Evolutionary conservation across 2,113 vertebrate genomes (phyloP).

Genomic region (Urocitellus parryii): DNA sequence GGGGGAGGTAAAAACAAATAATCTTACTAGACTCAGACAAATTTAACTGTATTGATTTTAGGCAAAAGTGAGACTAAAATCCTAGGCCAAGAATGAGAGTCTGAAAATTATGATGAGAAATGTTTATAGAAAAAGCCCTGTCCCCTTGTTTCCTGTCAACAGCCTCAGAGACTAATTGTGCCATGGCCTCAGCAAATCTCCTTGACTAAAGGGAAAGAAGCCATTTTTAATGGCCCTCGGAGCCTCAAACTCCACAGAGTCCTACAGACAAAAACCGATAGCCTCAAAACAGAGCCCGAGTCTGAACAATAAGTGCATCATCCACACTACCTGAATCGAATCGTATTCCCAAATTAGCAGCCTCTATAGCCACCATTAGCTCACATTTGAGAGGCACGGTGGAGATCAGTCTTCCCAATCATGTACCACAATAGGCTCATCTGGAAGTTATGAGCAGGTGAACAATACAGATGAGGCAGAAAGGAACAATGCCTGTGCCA

Average conservation of each 20-base stretch:
- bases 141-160: background rate
- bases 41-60: conserved; percentile 61
- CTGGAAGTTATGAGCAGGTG: conserved; percentile 52
- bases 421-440: conserved; percentile 40
- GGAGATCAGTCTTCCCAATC: conserved; percentile 60
- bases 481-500: background rate
- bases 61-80: conserved; percentile 46
- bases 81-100: background rate
- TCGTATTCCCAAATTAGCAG: conserved; percentile 50
- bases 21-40: conserved; percentile 21
- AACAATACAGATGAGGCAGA: conserved; percentile 48
- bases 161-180: conserved; percentile 47
- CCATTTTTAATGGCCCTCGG: conserved; percentile 18
- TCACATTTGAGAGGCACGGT: conserved; percentile 51
- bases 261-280: conserved; percentile 48
- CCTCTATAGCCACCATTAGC: conserved; percentile 44
- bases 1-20: background rate
- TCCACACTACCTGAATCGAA: conserved; percentile 16
- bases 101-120: conserved; percentile 46
- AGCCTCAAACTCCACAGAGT: background rate
- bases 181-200: conserved; percentile 58
- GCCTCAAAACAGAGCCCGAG: background rate
- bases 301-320: conserved; percentile 28
- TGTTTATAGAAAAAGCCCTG: conserved; percentile 26
- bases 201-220: conserved; percentile 23